phyloP scores from a whole-genome alignment of 2,113 vertebrate species.

The Condylura cristata region DNA sequence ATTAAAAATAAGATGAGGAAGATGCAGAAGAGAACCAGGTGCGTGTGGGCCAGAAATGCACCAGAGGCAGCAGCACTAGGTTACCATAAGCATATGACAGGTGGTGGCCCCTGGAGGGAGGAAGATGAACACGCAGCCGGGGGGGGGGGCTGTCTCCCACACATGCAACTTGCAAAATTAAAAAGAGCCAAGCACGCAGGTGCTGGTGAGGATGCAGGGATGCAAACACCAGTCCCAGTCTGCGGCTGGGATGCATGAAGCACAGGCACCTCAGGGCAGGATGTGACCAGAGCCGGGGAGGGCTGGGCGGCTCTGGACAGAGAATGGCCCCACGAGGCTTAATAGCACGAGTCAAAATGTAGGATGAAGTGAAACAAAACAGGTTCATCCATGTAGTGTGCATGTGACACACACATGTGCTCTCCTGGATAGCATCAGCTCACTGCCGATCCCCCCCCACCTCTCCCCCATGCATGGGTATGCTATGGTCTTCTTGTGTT shows the following conservation, averaged over 20 bases:
- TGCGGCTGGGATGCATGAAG: neutral
- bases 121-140: neutral
- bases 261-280: accelerated
- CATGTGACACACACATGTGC: accelerated
- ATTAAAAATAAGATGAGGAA: neutral
- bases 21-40: neutral
- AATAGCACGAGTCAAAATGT: neutral
- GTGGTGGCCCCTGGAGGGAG: neutral
- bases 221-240: accelerated
- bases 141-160: neutral
- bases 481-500: neutral
- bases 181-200: neutral
- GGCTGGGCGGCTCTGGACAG: neutral
- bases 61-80: neutral
- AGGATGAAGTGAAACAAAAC: neutral
- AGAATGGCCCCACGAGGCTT: neutral
- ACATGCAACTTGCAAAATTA: neutral
- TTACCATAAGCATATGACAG: neutral
- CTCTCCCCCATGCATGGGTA: too few species aligned
- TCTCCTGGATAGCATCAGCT: neutral
- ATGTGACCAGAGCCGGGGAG: too few species aligned
- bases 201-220: neutral
- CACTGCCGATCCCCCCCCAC: accelerated
- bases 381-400: too few species aligned
- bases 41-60: neutral